Conservation (phyloP, 2,797 vertebrate species). For the Sebastes minor region DNA sequence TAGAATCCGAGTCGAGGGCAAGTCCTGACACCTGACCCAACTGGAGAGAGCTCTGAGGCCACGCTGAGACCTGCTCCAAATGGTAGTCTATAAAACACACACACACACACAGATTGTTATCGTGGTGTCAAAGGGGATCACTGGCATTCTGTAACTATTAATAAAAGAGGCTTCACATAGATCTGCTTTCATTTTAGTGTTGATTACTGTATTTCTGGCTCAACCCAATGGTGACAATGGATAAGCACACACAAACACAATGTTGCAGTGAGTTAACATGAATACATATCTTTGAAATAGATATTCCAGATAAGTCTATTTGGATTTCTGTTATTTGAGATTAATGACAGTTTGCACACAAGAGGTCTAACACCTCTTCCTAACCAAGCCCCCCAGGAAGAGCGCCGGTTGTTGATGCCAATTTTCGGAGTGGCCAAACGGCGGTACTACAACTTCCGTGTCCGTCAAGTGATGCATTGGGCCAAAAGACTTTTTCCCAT, state of each 20-base stretch:
- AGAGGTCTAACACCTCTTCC: background rate
- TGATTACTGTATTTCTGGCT: background rate
- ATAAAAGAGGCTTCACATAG: background rate
- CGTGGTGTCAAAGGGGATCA: background rate
- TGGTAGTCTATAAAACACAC: constrained; percentile 82
- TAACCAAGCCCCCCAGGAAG: too few relatives aligned
- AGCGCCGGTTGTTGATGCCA: fast-evolving
- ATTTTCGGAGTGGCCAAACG: too few relatives aligned
- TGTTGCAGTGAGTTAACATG: background rate
- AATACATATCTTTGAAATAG: background rate
- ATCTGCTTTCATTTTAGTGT: background rate
- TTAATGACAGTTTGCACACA: background rate
- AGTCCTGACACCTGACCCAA: constrained; percentile 95
- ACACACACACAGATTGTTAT: background rate
- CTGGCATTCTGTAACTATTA: background rate
- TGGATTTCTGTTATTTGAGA: background rate
- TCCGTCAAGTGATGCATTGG: too few relatives aligned
- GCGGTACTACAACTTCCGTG: too few relatives aligned
- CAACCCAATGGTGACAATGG: background rate
- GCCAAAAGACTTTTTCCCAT: too few relatives aligned
- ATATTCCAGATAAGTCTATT: background rate
- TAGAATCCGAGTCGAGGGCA: constrained; percentile 88
- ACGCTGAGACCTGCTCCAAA: constrained; percentile 86
- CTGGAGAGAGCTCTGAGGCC: constrained; percentile 88
- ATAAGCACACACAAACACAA: background rate